Base-by-base conservation (phyloP, 1,140 invertebrate species). In the Apis cerana region DNA sequence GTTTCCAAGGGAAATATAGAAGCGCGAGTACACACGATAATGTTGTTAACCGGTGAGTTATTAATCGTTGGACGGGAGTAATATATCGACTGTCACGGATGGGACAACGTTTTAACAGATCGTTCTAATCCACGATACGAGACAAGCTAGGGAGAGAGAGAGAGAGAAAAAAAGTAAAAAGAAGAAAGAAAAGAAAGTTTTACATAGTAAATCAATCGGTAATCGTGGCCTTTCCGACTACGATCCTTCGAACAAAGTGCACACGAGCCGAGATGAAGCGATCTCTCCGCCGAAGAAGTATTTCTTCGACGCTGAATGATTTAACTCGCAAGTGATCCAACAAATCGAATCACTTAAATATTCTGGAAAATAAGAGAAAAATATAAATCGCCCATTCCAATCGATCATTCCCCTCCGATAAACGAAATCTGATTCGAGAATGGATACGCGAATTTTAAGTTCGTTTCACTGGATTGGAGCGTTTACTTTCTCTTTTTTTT, bases 191-290 rank as follows among this genome's bases (percentile, higher is more conserved):
- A 43, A 7, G 33, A 43, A 43, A 43, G 54, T 82, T 82, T 76
- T 75, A 68, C 79, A 75, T 48, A 7, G 79, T 81, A 81, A 81
- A 81, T 81, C 80, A 76, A 82, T 82, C 68, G 64, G 72, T 68
- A 82, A 75, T 68, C 72, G 72, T 21, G 62, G 80, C 15, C 23
- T 68, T 58, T 23, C 48, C 59, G 23, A 43, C 33, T 71, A 68
- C 54, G 80, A 69, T 75, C 64, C 27, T 58, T 21, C 56, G 11
- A 27, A 50, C 11, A 23, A 7, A 58, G 33, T 17, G 12, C n/a
- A 81, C 72, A 58, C 13, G 11, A 50, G 33, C 11, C 62, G 12
- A 52, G 78, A 80, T 80, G 80, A 82, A 61, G 64, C 80, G 72
- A 76, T 82, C 72, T 61, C 54, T 19, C 10, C 54, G 9, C 1